Conservation (phyloP, 2,797 vertebrate species). For the Lepus oiostolus region DNA sequence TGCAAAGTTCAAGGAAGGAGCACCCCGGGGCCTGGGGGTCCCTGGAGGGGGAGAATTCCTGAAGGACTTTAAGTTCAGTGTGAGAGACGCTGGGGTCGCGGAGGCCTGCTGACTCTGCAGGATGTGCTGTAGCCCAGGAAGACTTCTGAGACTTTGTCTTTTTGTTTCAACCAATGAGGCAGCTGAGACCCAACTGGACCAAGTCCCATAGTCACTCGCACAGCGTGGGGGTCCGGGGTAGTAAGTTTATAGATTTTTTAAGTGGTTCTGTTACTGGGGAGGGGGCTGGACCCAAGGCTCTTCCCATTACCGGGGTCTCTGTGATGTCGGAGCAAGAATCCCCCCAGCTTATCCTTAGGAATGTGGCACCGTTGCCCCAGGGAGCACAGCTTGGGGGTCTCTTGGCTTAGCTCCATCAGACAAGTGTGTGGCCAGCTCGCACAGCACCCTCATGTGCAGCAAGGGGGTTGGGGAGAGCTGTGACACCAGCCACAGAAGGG, state of each 20-base stretch:
- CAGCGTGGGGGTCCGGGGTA: neutral
- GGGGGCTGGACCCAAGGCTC: no score
- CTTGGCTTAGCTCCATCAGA: no score
- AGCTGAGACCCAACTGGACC: neutral
- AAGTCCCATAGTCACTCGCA: neutral
- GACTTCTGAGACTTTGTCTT: neutral
- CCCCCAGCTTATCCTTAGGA: neutral
- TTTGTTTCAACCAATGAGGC: neutral
- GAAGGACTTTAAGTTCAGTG: neutral
- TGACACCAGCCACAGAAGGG: no score
- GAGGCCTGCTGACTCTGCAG: neutral
- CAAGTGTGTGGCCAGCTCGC: neutral
- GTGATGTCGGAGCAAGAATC: neutral
- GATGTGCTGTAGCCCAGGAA: neutral
- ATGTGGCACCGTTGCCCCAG: no score
- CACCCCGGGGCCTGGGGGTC: rapidly evolving
- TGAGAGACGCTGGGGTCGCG: no score
- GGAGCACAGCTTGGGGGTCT: neutral
- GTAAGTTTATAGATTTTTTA: neutral
- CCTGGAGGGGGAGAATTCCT: no score
- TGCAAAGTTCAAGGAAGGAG: no score
- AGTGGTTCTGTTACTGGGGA: no score
- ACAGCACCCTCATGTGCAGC: rapidly evolving
- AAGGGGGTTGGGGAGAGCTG: no score
- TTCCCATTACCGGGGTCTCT: neutral